A percentile compares a stretch with the other conserved stretches of the same genome.
Evolutionary conservation across 1,140 invertebrate genomes (phyloP).

Genomic region (Brachionus angularis): DNA sequence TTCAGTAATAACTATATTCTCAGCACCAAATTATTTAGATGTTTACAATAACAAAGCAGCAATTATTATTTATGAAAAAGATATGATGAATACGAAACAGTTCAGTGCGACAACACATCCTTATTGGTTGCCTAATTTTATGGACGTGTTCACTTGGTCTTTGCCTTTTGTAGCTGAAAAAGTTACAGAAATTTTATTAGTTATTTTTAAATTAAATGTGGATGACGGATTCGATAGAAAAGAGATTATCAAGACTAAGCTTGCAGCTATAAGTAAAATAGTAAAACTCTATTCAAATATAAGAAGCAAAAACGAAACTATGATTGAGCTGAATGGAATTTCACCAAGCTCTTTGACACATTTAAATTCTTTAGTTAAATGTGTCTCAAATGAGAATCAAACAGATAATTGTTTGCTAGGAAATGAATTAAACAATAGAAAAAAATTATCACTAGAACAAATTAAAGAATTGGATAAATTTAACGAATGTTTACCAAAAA

Average conservation of each 20-base stretch:
- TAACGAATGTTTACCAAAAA: constrained; percentile 97
- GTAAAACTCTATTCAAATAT: constrained; percentile 10
- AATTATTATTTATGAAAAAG: constrained; percentile 99
- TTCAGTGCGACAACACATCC: constrained; percentile 99
- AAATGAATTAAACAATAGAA: background rate
- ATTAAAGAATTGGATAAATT: constrained; percentile 97
- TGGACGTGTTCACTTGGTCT: constrained; percentile 99
- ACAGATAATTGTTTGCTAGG: background rate
- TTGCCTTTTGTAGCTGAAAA: constrained; percentile 99
- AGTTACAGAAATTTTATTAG: constrained; percentile 60
- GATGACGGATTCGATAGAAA: constrained; percentile 71
- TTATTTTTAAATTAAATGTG: constrained; percentile 25
- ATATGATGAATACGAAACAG: constrained; percentile 99
- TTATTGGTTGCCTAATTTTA: constrained; percentile 99
- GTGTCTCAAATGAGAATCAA: background rate
- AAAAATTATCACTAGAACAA: constrained; percentile 75
- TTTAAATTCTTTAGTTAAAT: constrained; percentile 29
- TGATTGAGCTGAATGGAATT: constrained; percentile 25
- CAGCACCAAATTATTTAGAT: constrained; percentile 97
- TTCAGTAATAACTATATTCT: constrained; percentile 99
- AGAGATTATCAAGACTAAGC: constrained; percentile 80
- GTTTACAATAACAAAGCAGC: constrained; percentile 99
- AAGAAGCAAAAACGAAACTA: background rate
- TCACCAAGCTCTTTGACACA: constrained; percentile 21
- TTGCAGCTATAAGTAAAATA: constrained; percentile 1